These are phyloP conservation scores for Arctia plantaginis DNA, from an alignment of 2,888 invertebrate genomes.

Conservation along the genomic window DNA sequence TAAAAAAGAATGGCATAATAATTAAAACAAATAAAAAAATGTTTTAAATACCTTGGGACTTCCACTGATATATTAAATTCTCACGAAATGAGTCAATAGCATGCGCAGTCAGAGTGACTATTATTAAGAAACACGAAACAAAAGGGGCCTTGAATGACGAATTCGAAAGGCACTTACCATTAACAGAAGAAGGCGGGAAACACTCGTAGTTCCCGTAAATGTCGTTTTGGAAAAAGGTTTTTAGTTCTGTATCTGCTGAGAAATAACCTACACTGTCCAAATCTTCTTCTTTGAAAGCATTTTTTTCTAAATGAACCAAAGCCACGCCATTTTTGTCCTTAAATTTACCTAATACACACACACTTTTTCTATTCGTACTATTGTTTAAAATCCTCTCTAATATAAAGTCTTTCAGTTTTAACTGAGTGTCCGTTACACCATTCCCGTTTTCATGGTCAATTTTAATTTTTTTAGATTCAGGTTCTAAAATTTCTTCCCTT, in stretches of 20 bases:
- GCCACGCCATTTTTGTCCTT: constrained; percentile 88
- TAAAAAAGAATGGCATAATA: constrained; percentile 1
- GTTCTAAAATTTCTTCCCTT: constrained; percentile 66
- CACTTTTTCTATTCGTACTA: constrained; percentile 90
- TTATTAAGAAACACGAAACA: constrained; percentile 46
- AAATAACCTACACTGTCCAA: constrained; percentile 87
- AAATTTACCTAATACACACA: constrained; percentile 90
- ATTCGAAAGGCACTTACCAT: constrained; percentile 84
- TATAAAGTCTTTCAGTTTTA: constrained; percentile 89
- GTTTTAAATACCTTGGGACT: background rate
- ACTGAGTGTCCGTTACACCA: constrained; percentile 64
- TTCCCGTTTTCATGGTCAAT: constrained; percentile 73
- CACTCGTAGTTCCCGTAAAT: constrained; percentile 94
- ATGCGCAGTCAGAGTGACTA: constrained; percentile 52
- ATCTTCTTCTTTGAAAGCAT: constrained; percentile 90
- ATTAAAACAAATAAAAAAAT: background rate
- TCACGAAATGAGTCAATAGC: constrained; percentile 33
- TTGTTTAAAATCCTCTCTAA: constrained; percentile 89
- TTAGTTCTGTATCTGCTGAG: constrained; percentile 85
- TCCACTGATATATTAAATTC: constrained; percentile 8
- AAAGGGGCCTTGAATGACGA: constrained; percentile 58
- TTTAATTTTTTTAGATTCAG: constrained; percentile 78
- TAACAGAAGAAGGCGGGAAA: constrained; percentile 87
- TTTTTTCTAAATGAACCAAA: constrained; percentile 93
- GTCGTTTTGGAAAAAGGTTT: constrained; percentile 92